A percentile compares a stretch with the other conserved stretches of the same genome.
Conservation (phyloP, 64 coral and sea anemone genomes). For the Pachyseris speciosa region DNA sequence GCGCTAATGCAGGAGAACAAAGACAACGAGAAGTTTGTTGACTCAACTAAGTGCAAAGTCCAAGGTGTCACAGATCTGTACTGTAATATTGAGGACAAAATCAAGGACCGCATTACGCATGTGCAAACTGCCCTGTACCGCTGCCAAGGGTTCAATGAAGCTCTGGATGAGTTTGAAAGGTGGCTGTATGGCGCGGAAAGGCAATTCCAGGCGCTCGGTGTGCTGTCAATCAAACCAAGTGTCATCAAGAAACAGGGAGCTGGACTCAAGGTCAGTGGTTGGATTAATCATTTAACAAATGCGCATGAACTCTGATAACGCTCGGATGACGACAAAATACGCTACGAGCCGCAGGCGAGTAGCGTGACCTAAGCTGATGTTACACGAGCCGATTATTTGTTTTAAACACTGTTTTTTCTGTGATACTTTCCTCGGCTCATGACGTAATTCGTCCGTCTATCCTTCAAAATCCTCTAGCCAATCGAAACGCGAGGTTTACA, state of each 20-base stretch:
- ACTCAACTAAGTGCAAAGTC: slow-evolving; percentile 69
- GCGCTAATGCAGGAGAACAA: slow-evolving; percentile 76
- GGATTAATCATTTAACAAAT: neutral
- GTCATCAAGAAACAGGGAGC: slow-evolving; percentile 90
- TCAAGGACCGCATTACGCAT: slow-evolving; percentile 73
- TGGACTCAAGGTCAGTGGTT: slow-evolving; percentile 68
- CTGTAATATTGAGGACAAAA: slow-evolving; percentile 67
- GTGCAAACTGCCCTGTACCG: slow-evolving; percentile 87
- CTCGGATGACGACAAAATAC: too few relatives aligned
- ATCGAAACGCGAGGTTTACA: too few relatives aligned
- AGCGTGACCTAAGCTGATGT: too few relatives aligned
- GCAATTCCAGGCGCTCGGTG: slow-evolving; percentile 65
- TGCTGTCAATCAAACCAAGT: slow-evolving; percentile 84
- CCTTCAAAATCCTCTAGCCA: too few relatives aligned
- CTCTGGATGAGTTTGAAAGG: slow-evolving; percentile 85
- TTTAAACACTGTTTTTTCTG: too few relatives aligned
- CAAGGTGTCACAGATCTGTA: slow-evolving; percentile 78
- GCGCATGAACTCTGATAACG: too few relatives aligned
- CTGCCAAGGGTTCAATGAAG: slow-evolving; percentile 82
- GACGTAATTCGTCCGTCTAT: too few relatives aligned
- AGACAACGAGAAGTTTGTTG: slow-evolving; percentile 71
- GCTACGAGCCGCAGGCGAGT: too few relatives aligned
- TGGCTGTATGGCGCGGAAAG: slow-evolving; percentile 83
- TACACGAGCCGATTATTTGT: too few relatives aligned
- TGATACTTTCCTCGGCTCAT: too few relatives aligned